Evolutionary conservation across 2,113 vertebrate species (phyloP).

Genomic region (Choloepus hoffmanni): DNA sequence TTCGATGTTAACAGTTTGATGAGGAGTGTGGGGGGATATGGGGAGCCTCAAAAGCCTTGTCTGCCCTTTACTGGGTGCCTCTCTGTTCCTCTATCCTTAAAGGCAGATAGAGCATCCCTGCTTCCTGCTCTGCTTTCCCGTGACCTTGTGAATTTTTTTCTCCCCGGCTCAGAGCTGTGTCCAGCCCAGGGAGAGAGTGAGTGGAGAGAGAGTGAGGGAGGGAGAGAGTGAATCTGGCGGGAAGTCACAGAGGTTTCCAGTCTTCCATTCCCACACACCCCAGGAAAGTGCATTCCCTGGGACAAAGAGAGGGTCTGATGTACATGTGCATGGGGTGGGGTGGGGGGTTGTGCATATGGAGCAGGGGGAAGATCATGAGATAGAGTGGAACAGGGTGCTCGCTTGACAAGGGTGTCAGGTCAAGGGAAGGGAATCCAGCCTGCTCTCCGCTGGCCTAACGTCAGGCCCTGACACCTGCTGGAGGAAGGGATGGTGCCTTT

Average conservation of each 20-base stretch:
- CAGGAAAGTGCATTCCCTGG: background rate
- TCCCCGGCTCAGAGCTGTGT: background rate
- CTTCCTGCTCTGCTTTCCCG: background rate
- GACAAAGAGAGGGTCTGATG: background rate
- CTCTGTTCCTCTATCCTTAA: background rate
- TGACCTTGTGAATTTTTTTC: conserved; percentile 33
- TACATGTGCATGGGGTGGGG: background rate
- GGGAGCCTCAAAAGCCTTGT: background rate
- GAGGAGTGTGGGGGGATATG: background rate
- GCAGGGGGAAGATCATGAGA: background rate
- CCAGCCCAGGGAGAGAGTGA: background rate
- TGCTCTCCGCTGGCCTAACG: background rate
- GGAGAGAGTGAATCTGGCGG: background rate
- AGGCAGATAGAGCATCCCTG: background rate
- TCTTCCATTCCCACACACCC: no score
- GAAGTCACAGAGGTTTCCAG: background rate
- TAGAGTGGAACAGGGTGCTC: background rate
- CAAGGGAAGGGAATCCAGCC: background rate
- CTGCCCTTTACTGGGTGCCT: conserved; percentile 17
- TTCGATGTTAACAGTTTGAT: conserved; percentile 24
- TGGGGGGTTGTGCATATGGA: background rate
- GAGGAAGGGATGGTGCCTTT: background rate
- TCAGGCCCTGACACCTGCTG: background rate
- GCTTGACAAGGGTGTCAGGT: background rate
- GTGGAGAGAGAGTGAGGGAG: background rate